Percentiles rank a stretch among this genome's conserved stretches.
These are phyloP conservation scores for Zeugodacus cucurbitae DNA, from an alignment of 1,140 invertebrate species.

Conservation along the genomic window DNA sequence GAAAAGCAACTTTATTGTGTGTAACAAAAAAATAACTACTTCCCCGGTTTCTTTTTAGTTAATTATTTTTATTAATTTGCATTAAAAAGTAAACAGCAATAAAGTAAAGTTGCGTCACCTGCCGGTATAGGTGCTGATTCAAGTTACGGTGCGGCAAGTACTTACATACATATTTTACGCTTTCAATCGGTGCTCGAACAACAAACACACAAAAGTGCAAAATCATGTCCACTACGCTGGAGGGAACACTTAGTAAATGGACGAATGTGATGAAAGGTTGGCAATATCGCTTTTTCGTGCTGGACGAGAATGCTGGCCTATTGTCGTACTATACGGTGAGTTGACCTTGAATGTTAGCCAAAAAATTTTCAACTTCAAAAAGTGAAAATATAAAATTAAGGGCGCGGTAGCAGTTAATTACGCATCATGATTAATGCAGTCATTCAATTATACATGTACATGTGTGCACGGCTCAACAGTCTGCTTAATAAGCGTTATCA, in stretches of 20 bases:
- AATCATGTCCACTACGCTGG: conserved; percentile 73
- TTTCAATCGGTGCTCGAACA: not conserved
- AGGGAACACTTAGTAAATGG: conserved; percentile 99
- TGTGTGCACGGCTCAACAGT: not conserved
- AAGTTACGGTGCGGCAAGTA: conserved; percentile 1
- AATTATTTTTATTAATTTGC: not conserved
- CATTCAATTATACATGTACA: not conserved
- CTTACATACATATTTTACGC: not conserved
- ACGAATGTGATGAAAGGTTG: conserved; percentile 99
- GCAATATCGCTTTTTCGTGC: conserved; percentile 99
- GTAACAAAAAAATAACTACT: not conserved
- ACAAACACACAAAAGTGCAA: not conserved
- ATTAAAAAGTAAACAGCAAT: not conserved
- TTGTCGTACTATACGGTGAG: conserved; percentile 97
- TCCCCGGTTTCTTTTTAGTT: not conserved
- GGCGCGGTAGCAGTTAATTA: conserved; percentile 13
- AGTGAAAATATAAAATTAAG: not conserved
- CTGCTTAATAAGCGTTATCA: not conserved
- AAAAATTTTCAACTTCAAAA: not conserved
- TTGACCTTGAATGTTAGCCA: conserved; percentile 51
- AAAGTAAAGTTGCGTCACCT: conserved; percentile 14
- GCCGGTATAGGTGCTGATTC: not conserved
- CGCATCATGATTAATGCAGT: not conserved
- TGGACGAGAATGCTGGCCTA: conserved; percentile 94
- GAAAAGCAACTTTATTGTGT: not conserved